A percentile compares a stretch with the other conserved stretches of the same genome.
These are phyloP conservation scores for Nesogale talazaci DNA, from an alignment of 2,113 vertebrate species.

Conservation along the genomic window DNA sequence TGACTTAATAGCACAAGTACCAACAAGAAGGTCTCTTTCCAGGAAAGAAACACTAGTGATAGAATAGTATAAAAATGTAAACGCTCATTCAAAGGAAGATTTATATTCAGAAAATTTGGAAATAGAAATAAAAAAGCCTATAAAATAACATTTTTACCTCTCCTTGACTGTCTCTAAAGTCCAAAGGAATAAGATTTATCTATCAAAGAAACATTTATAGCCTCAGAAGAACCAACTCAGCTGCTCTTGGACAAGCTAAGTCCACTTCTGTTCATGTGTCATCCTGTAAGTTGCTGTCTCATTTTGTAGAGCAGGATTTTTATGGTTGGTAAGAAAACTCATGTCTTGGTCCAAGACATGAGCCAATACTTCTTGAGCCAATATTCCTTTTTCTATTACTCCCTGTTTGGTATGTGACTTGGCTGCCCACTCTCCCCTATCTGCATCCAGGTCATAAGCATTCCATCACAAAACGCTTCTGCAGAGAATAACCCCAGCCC, in stretches of 20 bases:
- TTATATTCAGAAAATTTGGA: slow-evolving; percentile 25
- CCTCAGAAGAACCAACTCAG: slow-evolving; percentile 45
- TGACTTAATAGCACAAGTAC: background rate
- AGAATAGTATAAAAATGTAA: background rate
- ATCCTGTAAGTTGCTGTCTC: slow-evolving; percentile 15
- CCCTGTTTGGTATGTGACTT: too few species aligned
- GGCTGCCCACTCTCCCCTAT: too few species aligned
- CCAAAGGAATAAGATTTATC: slow-evolving; percentile 49
- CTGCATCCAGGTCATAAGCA: too few species aligned
- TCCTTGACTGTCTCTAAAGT: slow-evolving; percentile 31
- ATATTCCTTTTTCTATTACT: too few species aligned
- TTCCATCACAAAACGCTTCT: too few species aligned
- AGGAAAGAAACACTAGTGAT: slow-evolving; percentile 26
- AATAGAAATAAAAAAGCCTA: slow-evolving; percentile 15
- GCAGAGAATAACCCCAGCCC: too few species aligned
- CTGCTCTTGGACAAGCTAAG: slow-evolving; percentile 51
- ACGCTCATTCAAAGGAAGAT: background rate
- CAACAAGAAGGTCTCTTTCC: slow-evolving; percentile 20
- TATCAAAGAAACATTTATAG: slow-evolving; percentile 44
- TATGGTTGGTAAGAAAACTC: background rate
- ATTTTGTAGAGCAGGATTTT: slow-evolving; percentile 52
- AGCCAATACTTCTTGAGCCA: too few species aligned
- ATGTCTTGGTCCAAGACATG: background rate
- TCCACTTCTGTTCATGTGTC: slow-evolving; percentile 24
- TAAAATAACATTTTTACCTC: slow-evolving; percentile 51